A percentile compares a stretch with the other conserved stretches of the same genome.
Evolutionary conservation across 2,113 vertebrate genomes (phyloP).

Genomic region (Chaetorhynchus papuensis): DNA sequence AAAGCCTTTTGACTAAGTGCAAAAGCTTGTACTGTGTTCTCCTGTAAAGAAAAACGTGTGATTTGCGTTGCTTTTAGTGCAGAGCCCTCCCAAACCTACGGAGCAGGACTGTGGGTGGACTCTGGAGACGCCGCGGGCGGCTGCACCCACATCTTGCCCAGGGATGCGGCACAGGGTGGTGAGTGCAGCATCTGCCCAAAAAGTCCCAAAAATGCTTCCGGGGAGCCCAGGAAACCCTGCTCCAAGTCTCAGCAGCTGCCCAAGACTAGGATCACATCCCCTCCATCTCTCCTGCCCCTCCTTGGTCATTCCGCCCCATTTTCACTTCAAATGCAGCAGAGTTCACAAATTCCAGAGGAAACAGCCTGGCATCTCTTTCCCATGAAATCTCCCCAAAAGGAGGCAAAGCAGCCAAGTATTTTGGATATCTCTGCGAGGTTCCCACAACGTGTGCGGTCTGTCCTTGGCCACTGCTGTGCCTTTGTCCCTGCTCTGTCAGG

Average conservation of each 20-base stretch:
- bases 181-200: too few species aligned
- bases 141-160: accelerated
- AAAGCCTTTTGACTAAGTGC: slow-evolving; percentile 36
- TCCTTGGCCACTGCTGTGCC: neutral
- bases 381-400: neutral
- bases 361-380: neutral
- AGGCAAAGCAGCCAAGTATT: neutral
- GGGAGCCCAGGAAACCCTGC: neutral
- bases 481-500: accelerated
- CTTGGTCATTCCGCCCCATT: accelerated
- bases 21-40: neutral
- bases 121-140: accelerated
- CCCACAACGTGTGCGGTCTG: neutral
- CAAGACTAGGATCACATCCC: accelerated
- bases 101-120: neutral
- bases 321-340: accelerated
- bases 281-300: neutral
- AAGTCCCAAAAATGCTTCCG: accelerated
- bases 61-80: neutral
- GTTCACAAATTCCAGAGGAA: neutral
- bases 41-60: neutral
- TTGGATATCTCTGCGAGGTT: neutral
- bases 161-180: accelerated
- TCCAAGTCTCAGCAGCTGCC: accelerated
- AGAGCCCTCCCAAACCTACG: neutral